Evolutionary conservation across 2,888 invertebrate species (phyloP).

Genomic region (Euplagia quadripunctaria): DNA sequence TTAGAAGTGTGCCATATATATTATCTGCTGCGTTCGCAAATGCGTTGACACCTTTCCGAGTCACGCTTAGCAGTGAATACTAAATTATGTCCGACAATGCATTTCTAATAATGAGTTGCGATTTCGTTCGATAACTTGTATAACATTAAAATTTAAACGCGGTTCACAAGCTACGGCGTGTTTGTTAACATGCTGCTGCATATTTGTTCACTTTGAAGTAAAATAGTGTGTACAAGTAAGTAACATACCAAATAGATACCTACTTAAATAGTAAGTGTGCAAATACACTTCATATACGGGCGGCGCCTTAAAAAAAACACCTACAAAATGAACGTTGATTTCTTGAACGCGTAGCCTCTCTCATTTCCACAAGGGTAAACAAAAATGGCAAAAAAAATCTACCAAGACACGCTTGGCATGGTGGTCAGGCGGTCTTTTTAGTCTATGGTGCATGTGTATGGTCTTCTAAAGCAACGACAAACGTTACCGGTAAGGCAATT

Average conservation of each 20-base stretch:
- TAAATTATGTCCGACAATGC: not conserved
- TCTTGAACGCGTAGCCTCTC: not conserved
- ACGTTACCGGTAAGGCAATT: not conserved
- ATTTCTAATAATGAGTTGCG: not conserved
- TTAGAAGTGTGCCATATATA: not conserved
- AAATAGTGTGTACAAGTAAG: not conserved
- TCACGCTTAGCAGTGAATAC: conserved; percentile 1
- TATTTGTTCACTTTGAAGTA: not conserved
- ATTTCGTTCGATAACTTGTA: not conserved
- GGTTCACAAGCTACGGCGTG: not conserved
- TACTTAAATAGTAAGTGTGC: not conserved
- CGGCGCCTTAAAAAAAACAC: not conserved
- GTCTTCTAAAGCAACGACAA: not conserved
- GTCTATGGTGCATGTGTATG: not conserved
- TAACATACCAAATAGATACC: not conserved
- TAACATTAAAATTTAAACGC: not conserved
- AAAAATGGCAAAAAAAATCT: not conserved
- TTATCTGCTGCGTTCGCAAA: not conserved
- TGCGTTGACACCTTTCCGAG: conserved; percentile 1
- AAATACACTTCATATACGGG: not conserved
- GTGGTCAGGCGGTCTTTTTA: not conserved
- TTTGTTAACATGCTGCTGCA: not conserved
- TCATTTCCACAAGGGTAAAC: not conserved
- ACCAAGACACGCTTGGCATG: not conserved
- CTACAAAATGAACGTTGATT: not conserved